Percentiles rank a stretch among this genome's conserved stretches.
These are phyloP conservation scores for Drosophila longiperda DNA, from an alignment of 2,888 invertebrate genomes.

Conservation along the genomic window DNA sequence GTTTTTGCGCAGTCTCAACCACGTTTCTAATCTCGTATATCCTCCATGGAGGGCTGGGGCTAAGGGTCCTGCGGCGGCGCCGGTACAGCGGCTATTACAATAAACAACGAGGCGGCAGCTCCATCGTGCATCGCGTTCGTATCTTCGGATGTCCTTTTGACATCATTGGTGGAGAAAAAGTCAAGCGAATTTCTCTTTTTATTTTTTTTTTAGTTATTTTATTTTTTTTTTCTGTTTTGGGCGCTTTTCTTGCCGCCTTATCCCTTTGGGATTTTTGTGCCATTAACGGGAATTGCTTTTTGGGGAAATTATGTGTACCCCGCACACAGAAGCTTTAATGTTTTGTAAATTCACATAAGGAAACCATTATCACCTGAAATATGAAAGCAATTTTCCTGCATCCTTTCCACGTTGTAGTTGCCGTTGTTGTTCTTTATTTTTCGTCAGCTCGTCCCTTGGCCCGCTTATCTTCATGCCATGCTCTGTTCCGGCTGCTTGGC, in stretches of 20 bases:
- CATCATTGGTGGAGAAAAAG: constrained; percentile 63
- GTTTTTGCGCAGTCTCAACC: constrained; percentile 68
- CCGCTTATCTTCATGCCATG: constrained; percentile 43
- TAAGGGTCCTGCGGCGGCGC: constrained; percentile 68
- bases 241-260: constrained; percentile 63
- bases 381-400: constrained; percentile 82
- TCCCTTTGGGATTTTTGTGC: constrained; percentile 80
- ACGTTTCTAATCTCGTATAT: constrained; percentile 81
- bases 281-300: constrained; percentile 83
- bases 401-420: constrained; percentile 52
- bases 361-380: constrained; percentile 84
- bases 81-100: constrained; percentile 76
- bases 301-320: constrained; percentile 81
- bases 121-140: constrained; percentile 65
- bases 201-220: constrained; percentile 10
- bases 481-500: constrained; percentile 7
- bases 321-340: constrained; percentile 77
- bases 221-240: constrained; percentile 41
- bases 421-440: constrained; percentile 14
- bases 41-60: constrained; percentile 36
- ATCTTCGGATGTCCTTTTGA: constrained; percentile 76
- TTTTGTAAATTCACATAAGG: constrained; percentile 84
- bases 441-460: constrained; percentile 27
- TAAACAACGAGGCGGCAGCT: constrained; percentile 73
- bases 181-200: constrained; percentile 51